These are phyloP conservation scores for Cantharis rustica DNA, from an alignment of 2,888 invertebrate genomes.

Conservation along the genomic window DNA sequence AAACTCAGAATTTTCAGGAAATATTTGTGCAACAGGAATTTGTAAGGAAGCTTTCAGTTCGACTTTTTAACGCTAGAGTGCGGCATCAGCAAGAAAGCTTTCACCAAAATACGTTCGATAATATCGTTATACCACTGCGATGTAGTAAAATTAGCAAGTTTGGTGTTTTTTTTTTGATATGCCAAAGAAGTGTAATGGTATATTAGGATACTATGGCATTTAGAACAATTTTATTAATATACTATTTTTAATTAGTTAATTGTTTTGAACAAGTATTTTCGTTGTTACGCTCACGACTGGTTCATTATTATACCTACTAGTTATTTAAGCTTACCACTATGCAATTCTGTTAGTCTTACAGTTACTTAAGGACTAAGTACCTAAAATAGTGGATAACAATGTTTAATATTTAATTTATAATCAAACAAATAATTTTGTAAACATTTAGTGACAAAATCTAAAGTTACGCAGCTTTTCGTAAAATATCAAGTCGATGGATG, in stretches of 20 bases:
- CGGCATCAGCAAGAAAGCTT: not conserved
- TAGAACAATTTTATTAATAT: not conserved
- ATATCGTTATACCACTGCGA: not conserved
- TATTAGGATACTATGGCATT: not conserved
- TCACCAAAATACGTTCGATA: not conserved
- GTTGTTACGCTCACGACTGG: not conserved
- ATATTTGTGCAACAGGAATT: not conserved
- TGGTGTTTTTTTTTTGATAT: not conserved
- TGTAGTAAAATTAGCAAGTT: not conserved
- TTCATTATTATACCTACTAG: not conserved
- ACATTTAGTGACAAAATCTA: no score
- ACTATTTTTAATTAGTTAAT: not conserved
- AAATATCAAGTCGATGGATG: not conserved
- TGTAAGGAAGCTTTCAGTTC: not conserved
- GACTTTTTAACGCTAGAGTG: slow-evolving; percentile 3
- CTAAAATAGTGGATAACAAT: no score
- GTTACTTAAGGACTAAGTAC: no score
- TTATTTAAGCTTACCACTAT: not conserved
- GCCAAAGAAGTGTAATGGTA: not conserved
- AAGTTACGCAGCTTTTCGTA: no score
- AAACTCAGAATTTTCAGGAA: slow-evolving; percentile 2
- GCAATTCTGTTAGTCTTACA: not conserved
- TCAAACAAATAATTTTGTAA: no score
- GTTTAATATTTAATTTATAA: no score
- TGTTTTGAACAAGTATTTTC: not conserved